A percentile compares a stretch with the other conserved stretches of the same genome.
Evolutionary conservation across 2,888 invertebrate species (phyloP).

Genomic region (Drosophila meridionalis): DNA sequence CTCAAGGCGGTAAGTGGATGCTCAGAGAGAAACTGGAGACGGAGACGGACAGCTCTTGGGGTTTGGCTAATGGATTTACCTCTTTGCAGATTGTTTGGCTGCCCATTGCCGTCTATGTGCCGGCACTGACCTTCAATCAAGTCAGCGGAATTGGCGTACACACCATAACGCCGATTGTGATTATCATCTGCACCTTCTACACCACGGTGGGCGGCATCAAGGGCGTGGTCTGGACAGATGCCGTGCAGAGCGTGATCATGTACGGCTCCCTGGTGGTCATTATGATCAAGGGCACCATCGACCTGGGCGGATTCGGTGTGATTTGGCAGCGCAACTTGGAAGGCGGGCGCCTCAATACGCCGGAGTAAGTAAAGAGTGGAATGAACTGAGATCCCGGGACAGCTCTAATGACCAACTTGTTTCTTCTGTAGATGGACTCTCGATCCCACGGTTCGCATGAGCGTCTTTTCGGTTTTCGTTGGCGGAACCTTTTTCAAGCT

Average conservation of each 20-base stretch:
- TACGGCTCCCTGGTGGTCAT: conserved; percentile 90
- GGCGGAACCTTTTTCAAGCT: conserved; percentile 92
- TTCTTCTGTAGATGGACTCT: conserved; percentile 86
- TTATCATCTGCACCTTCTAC: conserved; percentile 93
- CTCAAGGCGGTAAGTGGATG: conserved; percentile 88
- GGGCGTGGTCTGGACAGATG: conserved; percentile 93
- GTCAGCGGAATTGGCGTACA: conserved; percentile 90
- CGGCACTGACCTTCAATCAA: conserved; percentile 91
- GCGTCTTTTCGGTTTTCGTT: conserved; percentile 90
- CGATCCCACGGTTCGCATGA: conserved; percentile 92
- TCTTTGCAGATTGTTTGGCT: conserved; percentile 77
- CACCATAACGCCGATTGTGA: conserved; percentile 92
- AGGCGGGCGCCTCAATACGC: conserved; percentile 89
- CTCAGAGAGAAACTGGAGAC: too few species aligned
- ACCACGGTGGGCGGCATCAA: conserved; percentile 93
- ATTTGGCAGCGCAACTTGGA: conserved; percentile 89
- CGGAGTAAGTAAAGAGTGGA: conserved; percentile 86
- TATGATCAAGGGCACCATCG: conserved; percentile 89
- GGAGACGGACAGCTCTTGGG: too few species aligned
- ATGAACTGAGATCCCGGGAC: background rate
- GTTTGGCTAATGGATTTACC: background rate
- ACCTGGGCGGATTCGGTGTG: conserved; percentile 89
- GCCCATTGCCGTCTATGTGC: conserved; percentile 88
- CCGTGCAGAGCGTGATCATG: conserved; percentile 91
- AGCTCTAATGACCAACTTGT: background rate